Evolutionary conservation across 2,888 invertebrate genomes (phyloP), one percentile per base, ranked within the genome.

Genomic region (Pheosia tremula): DNA sequence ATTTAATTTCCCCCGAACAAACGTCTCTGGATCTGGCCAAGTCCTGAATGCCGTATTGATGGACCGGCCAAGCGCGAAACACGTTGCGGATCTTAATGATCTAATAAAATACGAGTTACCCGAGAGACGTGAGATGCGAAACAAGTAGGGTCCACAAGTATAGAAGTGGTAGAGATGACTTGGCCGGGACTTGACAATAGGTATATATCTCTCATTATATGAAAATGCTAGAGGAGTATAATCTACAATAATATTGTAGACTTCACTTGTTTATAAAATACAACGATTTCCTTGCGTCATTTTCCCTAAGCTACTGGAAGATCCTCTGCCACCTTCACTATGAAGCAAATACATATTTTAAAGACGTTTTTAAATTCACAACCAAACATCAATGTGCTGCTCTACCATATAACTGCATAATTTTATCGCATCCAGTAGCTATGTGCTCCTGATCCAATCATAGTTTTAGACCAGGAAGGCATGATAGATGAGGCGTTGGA

Each of bases 61-160:
- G 78, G 82, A 83, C 80, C 71, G 79, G 69, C 64, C 74, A 67
- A 66, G 66, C 69, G 63, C 54, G 65, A 74, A 80, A 83, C 83
- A 83, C 84, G 82, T 78, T 77, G 75, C 69, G 71, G 66, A 72
- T 79, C 82, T 85, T 87, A 87, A 88, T 88, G 87, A 85, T 83
- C 80, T 84, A 87, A 88, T 87, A 86, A 87, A 87, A 86, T 85
- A 82, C 80, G 80, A 80, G 83, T 79, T 81, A 73, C 72, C 71
- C 72, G 61, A 39, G 39, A 74, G 68, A 86, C 87, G 87, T 86
- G 87, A 73, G 64, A 55, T 41, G 86, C 43, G 63, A 73, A 66
- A 71, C 59, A 72, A 83, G 65, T 58, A 58, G 60, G 54, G n/a
- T 38, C n/a, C 37, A 60, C 61, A 67, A 64, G 61, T 62, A 61